A percentile compares a stretch with the other conserved stretches of the same genome.
phyloP scores from a whole-genome alignment of 2,888 invertebrate genomes.

The Synanthedon formicaeformis region DNA sequence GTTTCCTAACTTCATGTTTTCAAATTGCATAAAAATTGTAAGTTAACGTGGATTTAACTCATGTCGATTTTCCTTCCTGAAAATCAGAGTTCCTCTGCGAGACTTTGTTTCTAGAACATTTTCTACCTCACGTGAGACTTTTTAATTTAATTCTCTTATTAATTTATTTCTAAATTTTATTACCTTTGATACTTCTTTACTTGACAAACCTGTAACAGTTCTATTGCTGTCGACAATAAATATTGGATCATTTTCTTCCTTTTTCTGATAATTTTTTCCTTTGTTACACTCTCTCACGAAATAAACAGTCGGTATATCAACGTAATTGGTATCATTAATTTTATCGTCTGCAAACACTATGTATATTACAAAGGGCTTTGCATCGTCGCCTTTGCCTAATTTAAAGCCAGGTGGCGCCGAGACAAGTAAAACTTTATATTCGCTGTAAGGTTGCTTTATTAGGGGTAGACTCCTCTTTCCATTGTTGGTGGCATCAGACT shows the following conservation, averaged over 20 bases:
- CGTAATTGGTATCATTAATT: constrained; percentile 9
- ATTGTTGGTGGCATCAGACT: not conserved
- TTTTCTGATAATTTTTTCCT: constrained; percentile 13
- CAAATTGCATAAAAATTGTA: too few species aligned
- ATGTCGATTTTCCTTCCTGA: too few species aligned
- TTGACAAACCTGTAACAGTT: constrained; percentile 48
- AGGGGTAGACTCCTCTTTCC: constrained; percentile 34
- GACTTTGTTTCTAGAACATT: too few species aligned
- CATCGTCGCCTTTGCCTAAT: constrained; percentile 19
- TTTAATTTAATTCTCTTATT: not conserved
- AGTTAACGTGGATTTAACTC: too few species aligned
- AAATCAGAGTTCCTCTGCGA: too few species aligned
- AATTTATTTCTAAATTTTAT: constrained; percentile 43
- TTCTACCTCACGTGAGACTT: too few species aligned
- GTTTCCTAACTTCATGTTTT: too few species aligned
- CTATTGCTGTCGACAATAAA: constrained; percentile 45
- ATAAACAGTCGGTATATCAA: constrained; percentile 39
- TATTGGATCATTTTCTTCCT: constrained; percentile 27
- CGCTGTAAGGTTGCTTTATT: constrained; percentile 26
- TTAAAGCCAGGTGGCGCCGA: constrained; percentile 40
- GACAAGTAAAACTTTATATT: constrained; percentile 49
- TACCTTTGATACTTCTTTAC: constrained; percentile 40
- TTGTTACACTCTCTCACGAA: constrained; percentile 28
- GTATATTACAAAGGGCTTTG: constrained; percentile 33
- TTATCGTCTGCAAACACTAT: constrained; percentile 39